These are phyloP conservation scores for Hirtodrosophila confusa DNA, from an alignment of 2,888 invertebrate genomes.

Conservation along the genomic window DNA sequence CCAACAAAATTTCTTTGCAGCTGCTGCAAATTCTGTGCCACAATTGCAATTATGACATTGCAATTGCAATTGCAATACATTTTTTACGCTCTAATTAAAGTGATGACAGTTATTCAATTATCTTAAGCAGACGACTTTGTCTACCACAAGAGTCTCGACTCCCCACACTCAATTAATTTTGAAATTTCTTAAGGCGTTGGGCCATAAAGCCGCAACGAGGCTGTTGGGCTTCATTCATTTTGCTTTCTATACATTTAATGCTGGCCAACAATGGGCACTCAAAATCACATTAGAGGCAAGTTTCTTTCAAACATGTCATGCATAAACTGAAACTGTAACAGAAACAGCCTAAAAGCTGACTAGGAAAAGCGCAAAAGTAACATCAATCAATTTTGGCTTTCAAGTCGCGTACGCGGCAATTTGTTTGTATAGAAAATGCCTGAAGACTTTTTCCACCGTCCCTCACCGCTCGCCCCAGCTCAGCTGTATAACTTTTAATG, in stretches of 20 bases:
- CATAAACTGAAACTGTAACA: slow-evolving; percentile 28
- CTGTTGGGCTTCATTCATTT: neutral
- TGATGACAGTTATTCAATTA: slow-evolving; percentile 78
- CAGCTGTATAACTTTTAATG: slow-evolving; percentile 71
- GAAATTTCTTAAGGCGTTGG: slow-evolving; percentile 56
- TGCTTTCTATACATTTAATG: slow-evolving; percentile 39
- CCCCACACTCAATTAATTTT: slow-evolving; percentile 68
- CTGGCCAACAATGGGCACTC: slow-evolving; percentile 71
- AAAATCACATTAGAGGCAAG: slow-evolving; percentile 73
- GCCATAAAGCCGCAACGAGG: slow-evolving; percentile 28
- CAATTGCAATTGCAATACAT: slow-evolving; percentile 49
- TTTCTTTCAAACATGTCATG: slow-evolving; percentile 50
- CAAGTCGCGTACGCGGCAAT: slow-evolving; percentile 78
- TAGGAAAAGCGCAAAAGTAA: slow-evolving; percentile 53
- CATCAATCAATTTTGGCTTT: slow-evolving; percentile 77
- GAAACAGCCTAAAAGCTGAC: slow-evolving; percentile 58
- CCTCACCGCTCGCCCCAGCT: neutral
- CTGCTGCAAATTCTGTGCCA: slow-evolving; percentile 25
- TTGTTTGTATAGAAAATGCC: slow-evolving; percentile 75
- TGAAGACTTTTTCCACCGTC: slow-evolving; percentile 45
- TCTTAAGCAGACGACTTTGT: slow-evolving; percentile 33
- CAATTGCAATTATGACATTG: slow-evolving; percentile 50
- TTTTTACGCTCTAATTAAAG: slow-evolving; percentile 75
- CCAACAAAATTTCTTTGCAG: slow-evolving; percentile 52
- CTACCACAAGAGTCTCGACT: neutral